Evolutionary conservation across 2,888 invertebrate species (phyloP).

Genomic region (Habrosyne pyritoides): DNA sequence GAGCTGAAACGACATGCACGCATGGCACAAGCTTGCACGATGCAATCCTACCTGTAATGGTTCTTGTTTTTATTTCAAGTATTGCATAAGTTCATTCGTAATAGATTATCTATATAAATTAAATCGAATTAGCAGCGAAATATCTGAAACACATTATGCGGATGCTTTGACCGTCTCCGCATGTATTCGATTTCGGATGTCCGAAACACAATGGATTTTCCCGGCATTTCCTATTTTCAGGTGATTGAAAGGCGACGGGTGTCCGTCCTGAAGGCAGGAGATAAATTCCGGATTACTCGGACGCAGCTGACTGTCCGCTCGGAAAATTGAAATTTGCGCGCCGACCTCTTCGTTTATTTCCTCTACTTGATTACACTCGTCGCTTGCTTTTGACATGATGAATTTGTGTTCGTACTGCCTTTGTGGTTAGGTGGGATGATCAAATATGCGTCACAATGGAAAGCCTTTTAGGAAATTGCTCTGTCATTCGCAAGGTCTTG

Average conservation of each 20-base stretch:
- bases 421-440: conserved; percentile 6
- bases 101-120: background rate
- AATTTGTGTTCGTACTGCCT: conserved; percentile 27
- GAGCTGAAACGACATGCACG: conserved; percentile 60
- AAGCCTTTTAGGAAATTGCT: background rate
- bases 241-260: conserved; percentile 69
- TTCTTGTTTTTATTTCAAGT: background rate
- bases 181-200: conserved; percentile 39
- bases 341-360: conserved; percentile 37
- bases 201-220: conserved; percentile 42
- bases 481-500: background rate
- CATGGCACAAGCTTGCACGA: conserved; percentile 49
- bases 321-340: conserved; percentile 67
- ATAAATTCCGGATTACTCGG: conserved; percentile 64
- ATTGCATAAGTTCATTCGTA: background rate
- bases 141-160: background rate
- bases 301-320: conserved; percentile 63
- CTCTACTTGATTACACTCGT: conserved; percentile 44
- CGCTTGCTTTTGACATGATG: conserved; percentile 29
- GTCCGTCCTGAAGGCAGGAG: conserved; percentile 52
- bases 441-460: background rate
- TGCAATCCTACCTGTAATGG: conserved; percentile 39
- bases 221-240: conserved; percentile 49
- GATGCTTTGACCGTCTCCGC: conserved; percentile 19
- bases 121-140: background rate